A percentile compares a stretch with the other conserved stretches of the same genome.
Evolutionary conservation across 2,797 vertebrate species (phyloP).

Genomic region (Pangasius macronema): DNA sequence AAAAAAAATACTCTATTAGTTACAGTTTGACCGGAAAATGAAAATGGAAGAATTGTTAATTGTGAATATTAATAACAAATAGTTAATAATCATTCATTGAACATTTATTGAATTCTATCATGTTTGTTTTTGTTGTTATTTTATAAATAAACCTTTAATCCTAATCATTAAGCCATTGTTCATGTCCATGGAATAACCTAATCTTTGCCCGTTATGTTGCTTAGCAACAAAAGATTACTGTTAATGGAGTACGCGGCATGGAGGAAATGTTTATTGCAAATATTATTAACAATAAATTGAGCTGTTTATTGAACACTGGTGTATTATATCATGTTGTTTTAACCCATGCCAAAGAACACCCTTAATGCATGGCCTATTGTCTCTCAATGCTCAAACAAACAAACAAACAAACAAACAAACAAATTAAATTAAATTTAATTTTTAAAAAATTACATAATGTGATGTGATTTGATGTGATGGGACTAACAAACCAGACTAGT

Average conservation of each 20-base stretch:
- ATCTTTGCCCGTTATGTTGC: constrained; percentile 8
- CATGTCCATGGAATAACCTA: background rate
- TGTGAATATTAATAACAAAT: background rate
- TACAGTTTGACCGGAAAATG: background rate
- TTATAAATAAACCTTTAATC: background rate
- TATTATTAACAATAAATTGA: constrained; percentile 7
- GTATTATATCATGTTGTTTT: background rate
- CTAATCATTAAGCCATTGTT: background rate
- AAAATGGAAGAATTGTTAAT: background rate
- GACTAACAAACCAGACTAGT: background rate
- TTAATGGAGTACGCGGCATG: background rate
- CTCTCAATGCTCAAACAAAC: background rate
- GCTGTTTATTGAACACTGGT: background rate
- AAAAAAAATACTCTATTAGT: background rate
- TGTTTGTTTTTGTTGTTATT: background rate
- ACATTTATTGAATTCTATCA: background rate
- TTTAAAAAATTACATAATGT: background rate
- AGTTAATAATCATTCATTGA: background rate
- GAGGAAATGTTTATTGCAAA: background rate
- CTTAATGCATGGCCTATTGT: background rate
- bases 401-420: background rate
- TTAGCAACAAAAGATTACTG: constrained; percentile 10
- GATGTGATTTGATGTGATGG: background rate
- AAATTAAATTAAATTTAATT: too few relatives aligned
- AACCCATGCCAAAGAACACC: background rate